Base-by-base conservation (phyloP, 2,888 invertebrate genomes). In the Timema cristinae region DNA sequence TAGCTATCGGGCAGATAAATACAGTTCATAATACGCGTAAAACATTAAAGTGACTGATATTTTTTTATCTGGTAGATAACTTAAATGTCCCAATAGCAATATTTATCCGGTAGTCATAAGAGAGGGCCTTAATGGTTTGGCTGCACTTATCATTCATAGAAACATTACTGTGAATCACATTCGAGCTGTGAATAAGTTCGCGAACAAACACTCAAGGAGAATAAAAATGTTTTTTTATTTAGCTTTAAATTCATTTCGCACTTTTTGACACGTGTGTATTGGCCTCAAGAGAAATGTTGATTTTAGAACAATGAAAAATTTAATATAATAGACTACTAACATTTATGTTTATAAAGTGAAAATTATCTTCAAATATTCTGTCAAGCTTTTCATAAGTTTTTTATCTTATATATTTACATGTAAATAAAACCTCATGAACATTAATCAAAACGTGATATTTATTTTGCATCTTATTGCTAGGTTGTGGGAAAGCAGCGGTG, bases 151-250 rank as follows among this genome's bases (percentile, higher is more conserved):
- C 63, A 61, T 61, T 61, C 7, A 7, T 11, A 61, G 61, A 61
- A 47, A 61, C 16, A 61, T 61, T 61, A 16, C 61, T 61, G 61
- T 61, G 61, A 47, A 61, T 61, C 61, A 61, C 15, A 61, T 61
- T 61, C n/a, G n/a, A n/a, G n/a, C n/a, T n/a, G 61, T 61, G 61
- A 47, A 61, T 16, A 61, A 61, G 61, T 61, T 61, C 7, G 61
- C 7, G 61, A n/a, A n/a, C n/a, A 61, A 47, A 47, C 59, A 8
- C 16, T 59, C 59, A 59, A 59, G 59, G 13, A 59, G 59, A 59
- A 59, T 61, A 47, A 15, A 61, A 61, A 61, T 61, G 7, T 47
- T 47, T 9, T 9, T 61, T 16, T 61, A n/a, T 61, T 61, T 61
- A 61, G 61, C 61, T 61, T 56, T 16, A 56, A 56, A 56, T 15